A percentile compares a stretch with the other conserved stretches of the same genome.
phyloP scores from a whole-genome alignment of 64 coral and sea anemone genomes.

The Stichodactyla helianthus region DNA sequence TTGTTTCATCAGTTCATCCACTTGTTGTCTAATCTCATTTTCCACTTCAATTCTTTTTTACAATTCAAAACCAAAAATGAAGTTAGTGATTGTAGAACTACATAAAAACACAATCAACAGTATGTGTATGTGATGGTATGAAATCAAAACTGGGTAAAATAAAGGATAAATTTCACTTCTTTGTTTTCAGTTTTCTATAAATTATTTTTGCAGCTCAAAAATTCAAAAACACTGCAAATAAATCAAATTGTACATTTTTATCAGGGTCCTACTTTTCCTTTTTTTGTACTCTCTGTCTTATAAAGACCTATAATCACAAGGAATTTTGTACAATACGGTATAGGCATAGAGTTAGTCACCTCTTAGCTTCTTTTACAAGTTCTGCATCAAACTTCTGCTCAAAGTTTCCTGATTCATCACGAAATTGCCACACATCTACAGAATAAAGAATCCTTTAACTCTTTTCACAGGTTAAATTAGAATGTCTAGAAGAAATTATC shows the following conservation, averaged over 20 bases:
- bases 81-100: not conserved
- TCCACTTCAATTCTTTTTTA: conserved; percentile 89
- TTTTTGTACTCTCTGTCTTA: too few relatives aligned
- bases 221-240: too few relatives aligned
- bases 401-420: conserved; percentile 87
- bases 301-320: too few relatives aligned
- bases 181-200: too few relatives aligned
- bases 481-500: not conserved
- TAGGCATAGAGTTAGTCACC: conserved; percentile 17
- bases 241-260: too few relatives aligned
- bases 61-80: not conserved
- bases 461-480: not conserved
- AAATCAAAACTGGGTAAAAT: too few relatives aligned
- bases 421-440: conserved; percentile 91
- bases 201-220: too few relatives aligned
- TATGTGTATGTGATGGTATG: too few relatives aligned
- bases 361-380: conserved; percentile 95
- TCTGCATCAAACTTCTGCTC: conserved; percentile 91
- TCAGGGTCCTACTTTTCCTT: too few relatives aligned
- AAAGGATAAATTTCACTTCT: too few relatives aligned
- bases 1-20: conserved; percentile 94
- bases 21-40: conserved; percentile 87
- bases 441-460: not conserved
- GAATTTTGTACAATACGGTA: too few relatives aligned
- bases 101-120: not conserved